A percentile compares a stretch with the other conserved stretches of the same genome.
These are phyloP conservation scores for Calidris pygmaea DNA, from an alignment of 2,113 vertebrate species.

Conservation along the genomic window DNA sequence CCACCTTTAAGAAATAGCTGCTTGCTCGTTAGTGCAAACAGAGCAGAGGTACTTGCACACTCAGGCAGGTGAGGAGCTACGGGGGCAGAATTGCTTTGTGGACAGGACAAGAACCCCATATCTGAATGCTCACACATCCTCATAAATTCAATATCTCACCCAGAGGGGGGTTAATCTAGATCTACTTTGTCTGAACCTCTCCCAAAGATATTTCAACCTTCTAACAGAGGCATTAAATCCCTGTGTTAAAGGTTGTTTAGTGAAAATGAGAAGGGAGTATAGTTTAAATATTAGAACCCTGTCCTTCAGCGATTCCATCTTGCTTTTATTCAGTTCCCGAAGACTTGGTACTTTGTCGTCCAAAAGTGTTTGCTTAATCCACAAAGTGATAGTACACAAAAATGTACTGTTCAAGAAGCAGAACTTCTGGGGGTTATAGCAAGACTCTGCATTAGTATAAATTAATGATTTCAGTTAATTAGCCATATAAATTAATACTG, in stretches of 20 bases:
- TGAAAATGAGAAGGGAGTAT: not conserved
- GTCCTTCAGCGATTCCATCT: not conserved
- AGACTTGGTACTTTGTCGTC: not conserved
- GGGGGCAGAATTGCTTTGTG: not conserved
- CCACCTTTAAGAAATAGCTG: not conserved
- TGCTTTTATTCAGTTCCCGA: not conserved
- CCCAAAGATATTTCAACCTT: not conserved
- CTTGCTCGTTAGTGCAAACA: too few relatives aligned
- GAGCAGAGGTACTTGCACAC: not conserved
- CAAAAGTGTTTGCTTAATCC: not conserved
- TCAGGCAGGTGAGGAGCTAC: not conserved
- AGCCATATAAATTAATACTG: conserved; percentile 68
- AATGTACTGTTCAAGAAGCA: not conserved
- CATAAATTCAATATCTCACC: not conserved
- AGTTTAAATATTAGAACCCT: not conserved
- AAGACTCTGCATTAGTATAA: not conserved
- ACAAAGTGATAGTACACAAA: not conserved
- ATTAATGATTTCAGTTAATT: conserved; percentile 62
- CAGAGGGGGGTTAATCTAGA: not conserved
- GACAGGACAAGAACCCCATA: not conserved
- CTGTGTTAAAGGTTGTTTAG: not conserved
- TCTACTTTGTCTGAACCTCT: not conserved
- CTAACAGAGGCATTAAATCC: not conserved
- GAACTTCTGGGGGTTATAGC: not conserved
- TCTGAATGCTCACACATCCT: not conserved